Conservation (phyloP, 2,888 invertebrate species). For the Petrolisthes manimaculis region DNA sequence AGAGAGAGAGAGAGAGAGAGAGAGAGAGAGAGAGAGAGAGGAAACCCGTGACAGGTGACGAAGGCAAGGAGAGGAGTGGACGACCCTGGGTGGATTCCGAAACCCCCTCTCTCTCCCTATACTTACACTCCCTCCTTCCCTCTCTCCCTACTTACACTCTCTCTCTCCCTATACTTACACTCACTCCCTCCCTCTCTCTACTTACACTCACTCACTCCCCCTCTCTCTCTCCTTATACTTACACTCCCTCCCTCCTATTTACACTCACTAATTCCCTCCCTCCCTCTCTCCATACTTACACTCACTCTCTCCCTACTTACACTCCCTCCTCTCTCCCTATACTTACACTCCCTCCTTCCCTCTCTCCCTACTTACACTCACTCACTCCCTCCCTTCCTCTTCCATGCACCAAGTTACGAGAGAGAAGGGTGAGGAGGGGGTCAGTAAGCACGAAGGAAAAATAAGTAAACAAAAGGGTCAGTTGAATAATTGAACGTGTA, state of each 20-base stretch:
- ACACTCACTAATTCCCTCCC: neutral
- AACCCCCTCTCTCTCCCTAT: neutral
- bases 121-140: neutral
- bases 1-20: too few species aligned
- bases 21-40: too few species aligned
- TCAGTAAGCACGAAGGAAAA: too few species aligned
- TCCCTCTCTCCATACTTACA: neutral
- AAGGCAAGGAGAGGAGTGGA: too few species aligned
- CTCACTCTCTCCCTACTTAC: neutral
- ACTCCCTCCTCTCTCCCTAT: neutral
- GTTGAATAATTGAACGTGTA: too few species aligned
- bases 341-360: neutral
- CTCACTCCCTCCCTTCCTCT: neutral
- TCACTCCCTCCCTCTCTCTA: too few species aligned
- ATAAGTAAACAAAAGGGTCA: too few species aligned
- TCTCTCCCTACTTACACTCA: neutral
- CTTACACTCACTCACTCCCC: neutral
- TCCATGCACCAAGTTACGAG: slow-evolving; percentile 1
- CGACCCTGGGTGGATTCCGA: neutral
- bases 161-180: too few species aligned
- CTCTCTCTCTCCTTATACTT: neutral
- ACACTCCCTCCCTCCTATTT: too few species aligned
- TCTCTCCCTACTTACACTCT: neutral
- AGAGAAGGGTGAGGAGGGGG: too few species aligned
- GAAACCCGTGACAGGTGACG: too few species aligned